phyloP scores from a whole-genome alignment of 2,888 invertebrate species.

The Drosophila silvestris region DNA sequence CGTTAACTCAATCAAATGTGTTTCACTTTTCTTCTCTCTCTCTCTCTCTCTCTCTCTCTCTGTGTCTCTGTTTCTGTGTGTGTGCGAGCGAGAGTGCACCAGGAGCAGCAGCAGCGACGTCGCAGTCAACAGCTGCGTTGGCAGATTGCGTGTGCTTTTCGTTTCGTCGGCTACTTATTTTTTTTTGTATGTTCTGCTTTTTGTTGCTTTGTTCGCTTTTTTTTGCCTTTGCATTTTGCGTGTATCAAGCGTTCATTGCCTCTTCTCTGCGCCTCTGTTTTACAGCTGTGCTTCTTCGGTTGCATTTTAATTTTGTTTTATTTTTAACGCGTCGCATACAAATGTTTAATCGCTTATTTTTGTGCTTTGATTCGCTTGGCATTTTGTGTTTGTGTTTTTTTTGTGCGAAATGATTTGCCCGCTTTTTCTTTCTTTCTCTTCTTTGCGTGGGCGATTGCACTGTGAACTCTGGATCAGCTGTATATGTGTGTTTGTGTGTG shows the following conservation, averaged over 20 bases:
- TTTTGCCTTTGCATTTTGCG: constrained; percentile 63
- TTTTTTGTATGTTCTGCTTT: constrained; percentile 19
- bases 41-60: not conserved
- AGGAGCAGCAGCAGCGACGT: constrained; percentile 34
- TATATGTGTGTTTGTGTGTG: constrained; percentile 5
- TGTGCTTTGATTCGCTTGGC: constrained; percentile 25
- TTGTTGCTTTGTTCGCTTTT: constrained; percentile 43
- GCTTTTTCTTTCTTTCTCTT: constrained; percentile 3
- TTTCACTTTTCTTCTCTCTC: constrained; percentile 47
- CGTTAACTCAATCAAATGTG: constrained; percentile 69
- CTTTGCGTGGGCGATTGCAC: constrained; percentile 18
- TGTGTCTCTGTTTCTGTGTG: not conserved
- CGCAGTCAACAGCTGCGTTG: constrained; percentile 48
- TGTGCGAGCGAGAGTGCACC: constrained; percentile 25
- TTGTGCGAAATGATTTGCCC: constrained; percentile 35
- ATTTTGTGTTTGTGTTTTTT: constrained; percentile 6
- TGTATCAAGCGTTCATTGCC: constrained; percentile 81
- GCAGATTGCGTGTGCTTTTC: constrained; percentile 64
- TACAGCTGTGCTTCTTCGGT: constrained; percentile 16
- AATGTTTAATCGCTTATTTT: constrained; percentile 64
- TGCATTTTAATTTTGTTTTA: constrained; percentile 71
- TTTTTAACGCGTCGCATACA: constrained; percentile 59
- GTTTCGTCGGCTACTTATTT: constrained; percentile 54
- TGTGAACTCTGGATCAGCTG: constrained; percentile 35
- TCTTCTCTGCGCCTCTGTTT: constrained; percentile 19